Percentiles rank a stretch among this genome's conserved stretches.
phyloP scores from a whole-genome alignment of 2,888 invertebrate species.

The Phengaris arion region DNA sequence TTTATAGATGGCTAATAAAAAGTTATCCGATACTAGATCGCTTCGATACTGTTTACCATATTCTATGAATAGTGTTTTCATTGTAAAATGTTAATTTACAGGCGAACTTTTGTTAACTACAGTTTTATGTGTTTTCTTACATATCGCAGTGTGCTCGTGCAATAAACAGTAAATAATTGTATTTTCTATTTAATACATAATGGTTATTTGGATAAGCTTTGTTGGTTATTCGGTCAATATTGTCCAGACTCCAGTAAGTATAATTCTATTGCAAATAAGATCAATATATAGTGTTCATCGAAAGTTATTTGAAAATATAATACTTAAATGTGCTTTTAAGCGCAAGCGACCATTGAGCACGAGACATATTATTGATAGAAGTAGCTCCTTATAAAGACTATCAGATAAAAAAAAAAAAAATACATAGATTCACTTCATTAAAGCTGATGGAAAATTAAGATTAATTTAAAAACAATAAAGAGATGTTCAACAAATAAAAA shows the following conservation, averaged over 20 bases:
- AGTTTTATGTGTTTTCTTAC: constrained; percentile 16
- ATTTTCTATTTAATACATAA: background rate
- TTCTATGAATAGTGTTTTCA: constrained; percentile 25
- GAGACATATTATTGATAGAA: too few relatives aligned
- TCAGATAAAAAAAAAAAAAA: background rate
- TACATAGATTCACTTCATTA: background rate
- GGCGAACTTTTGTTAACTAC: constrained; percentile 13
- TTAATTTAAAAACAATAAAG: background rate
- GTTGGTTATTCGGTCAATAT: constrained; percentile 9
- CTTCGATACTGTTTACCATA: constrained; percentile 31
- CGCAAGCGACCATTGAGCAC: background rate
- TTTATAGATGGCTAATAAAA: constrained; percentile 43
- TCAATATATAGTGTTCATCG: background rate
- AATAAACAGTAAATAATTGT: background rate
- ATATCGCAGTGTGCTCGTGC: background rate
- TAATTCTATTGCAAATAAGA: background rate
- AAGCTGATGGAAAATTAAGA: background rate
- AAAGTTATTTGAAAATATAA: too few relatives aligned
- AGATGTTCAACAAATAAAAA: background rate
- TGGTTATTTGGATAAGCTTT: background rate
- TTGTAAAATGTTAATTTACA: constrained; percentile 20
- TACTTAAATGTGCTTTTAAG: too few relatives aligned
- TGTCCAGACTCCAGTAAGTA: background rate
- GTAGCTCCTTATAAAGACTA: too few relatives aligned
- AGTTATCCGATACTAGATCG: constrained; percentile 38